Percentiles rank a stretch among this genome's conserved stretches.
These are phyloP conservation scores for Phoronis australis DNA, from an alignment of 2,888 invertebrate species.

Conservation along the genomic window DNA sequence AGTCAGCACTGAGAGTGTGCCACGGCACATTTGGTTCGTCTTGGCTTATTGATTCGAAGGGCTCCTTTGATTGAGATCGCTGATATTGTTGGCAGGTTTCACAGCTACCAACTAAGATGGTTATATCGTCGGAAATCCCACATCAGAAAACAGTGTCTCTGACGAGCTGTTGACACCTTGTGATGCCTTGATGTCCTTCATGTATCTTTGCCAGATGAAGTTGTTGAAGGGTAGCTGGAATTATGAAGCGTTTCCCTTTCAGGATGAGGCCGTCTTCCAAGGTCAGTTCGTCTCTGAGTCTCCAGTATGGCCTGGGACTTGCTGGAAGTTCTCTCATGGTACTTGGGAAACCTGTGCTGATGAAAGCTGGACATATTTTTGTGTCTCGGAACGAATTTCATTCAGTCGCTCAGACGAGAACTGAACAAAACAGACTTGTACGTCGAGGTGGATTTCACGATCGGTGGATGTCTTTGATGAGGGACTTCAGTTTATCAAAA, in stretches of 20 bases:
- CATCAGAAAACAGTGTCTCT: neutral
- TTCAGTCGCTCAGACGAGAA: neutral
- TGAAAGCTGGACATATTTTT: too few relatives aligned
- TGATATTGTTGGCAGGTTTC: too few relatives aligned
- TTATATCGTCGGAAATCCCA: too few relatives aligned
- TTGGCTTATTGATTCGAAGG: too few relatives aligned
- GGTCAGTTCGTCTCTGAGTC: neutral
- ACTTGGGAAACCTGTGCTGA: too few relatives aligned
- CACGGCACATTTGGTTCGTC: too few relatives aligned
- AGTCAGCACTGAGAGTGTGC: too few relatives aligned
- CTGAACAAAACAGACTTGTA: neutral
- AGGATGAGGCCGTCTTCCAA: neutral
- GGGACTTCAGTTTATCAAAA: slow-evolving; percentile 5
- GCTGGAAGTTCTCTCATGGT: neutral
- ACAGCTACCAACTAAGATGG: too few relatives aligned
- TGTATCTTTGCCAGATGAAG: neutral
- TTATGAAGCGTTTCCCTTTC: neutral
- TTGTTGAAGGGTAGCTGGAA: neutral
- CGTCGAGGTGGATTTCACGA: neutral
- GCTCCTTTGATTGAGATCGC: too few relatives aligned
- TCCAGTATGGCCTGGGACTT: neutral
- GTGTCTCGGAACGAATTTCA: neutral
- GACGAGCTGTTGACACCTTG: neutral
- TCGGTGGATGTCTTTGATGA: neutral
- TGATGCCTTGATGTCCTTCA: neutral